Conservation (phyloP, 2,113 vertebrate genomes). For the Alosa alosa region DNA sequence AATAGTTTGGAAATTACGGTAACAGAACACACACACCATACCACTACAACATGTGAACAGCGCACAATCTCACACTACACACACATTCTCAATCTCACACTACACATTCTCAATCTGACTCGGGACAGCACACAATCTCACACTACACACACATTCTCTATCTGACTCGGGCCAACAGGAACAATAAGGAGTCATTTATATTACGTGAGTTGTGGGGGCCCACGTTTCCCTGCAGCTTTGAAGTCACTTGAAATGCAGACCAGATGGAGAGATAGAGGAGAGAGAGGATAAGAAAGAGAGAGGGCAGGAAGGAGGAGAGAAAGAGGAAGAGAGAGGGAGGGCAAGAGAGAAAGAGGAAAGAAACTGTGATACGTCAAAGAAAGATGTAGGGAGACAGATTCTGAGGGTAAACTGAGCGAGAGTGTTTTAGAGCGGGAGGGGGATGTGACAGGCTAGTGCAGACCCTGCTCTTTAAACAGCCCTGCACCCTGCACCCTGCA, state of each 20-base stretch:
- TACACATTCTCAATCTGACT: background rate
- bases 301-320: background rate
- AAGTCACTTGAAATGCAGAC: constrained; percentile 49
- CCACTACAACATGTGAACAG: no score
- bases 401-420: background rate
- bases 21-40: constrained; percentile 18
- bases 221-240: constrained; percentile 42
- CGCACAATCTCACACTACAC: no score
- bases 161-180: constrained; percentile 10
- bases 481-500: background rate
- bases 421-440: background rate
- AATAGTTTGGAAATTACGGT: no score
- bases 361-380: background rate
- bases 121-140: constrained; percentile 23
- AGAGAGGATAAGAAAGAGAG: background rate
- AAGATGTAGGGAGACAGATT: constrained; percentile 15
- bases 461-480: background rate
- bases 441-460: background rate
- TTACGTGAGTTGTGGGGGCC: constrained; percentile 42
- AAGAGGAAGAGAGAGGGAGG: background rate
- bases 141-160: background rate
- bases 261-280: constrained; percentile 38
- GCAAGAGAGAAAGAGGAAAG: constrained; percentile 19
- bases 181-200: constrained; percentile 48
- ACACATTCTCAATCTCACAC: background rate